These are phyloP conservation scores for Drosophila merina DNA, from an alignment of 2,888 invertebrate species.

Conservation along the genomic window DNA sequence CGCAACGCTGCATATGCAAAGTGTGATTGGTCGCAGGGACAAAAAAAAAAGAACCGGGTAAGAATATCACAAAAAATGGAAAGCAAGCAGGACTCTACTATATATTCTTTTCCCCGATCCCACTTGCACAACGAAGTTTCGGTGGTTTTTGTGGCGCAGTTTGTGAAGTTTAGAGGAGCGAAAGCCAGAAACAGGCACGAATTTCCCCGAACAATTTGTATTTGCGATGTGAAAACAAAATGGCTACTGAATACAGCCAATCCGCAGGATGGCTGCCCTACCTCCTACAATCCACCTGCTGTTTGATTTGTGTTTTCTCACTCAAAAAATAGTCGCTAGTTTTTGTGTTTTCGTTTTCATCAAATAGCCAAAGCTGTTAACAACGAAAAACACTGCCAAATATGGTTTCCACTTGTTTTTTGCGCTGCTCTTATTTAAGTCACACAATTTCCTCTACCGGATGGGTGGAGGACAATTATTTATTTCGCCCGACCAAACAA, in stretches of 20 bases:
- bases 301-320: conserved; percentile 69
- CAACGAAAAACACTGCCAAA: conserved; percentile 41
- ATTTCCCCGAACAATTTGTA: conserved; percentile 64
- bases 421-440: conserved; percentile 23
- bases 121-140: conserved; percentile 22
- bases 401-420: conserved; percentile 15
- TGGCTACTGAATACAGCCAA: conserved; percentile 52
- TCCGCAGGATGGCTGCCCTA: conserved; percentile 9
- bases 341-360: conserved; percentile 36
- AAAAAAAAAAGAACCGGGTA: conserved; percentile 20
- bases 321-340: conserved; percentile 35
- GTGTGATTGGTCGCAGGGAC: conserved; percentile 52
- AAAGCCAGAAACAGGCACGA: conserved; percentile 10
- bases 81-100: conserved; percentile 15
- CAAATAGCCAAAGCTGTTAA: conserved; percentile 43
- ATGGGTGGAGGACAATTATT: conserved; percentile 6
- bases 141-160: conserved; percentile 13
- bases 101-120: background rate
- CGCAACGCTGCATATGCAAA: conserved; percentile 53
- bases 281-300: conserved; percentile 63
- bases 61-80: conserved; percentile 24
- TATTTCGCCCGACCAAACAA: conserved; percentile 23
- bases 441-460: conserved; percentile 1
- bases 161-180: conserved; percentile 32
- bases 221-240: conserved; percentile 74